phyloP scores from a whole-genome alignment of 2,888 invertebrate species.

The Drosophila tanythrix region DNA sequence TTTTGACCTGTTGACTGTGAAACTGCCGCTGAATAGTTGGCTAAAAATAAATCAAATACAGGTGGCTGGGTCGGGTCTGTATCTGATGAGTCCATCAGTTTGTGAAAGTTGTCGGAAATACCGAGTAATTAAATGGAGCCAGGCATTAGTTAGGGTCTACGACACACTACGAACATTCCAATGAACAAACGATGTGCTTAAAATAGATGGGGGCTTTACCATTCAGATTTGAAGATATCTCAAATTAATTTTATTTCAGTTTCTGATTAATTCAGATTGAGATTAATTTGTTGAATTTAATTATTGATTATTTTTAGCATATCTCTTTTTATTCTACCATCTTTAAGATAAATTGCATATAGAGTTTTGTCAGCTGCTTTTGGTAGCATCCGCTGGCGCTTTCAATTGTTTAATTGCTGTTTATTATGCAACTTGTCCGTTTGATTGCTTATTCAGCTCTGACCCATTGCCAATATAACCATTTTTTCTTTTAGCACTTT shows the following conservation, averaged over 20 bases:
- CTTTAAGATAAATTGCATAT: neutral
- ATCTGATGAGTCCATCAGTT: constrained; percentile 7
- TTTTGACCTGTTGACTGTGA: constrained; percentile 61
- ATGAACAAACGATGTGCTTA: neutral
- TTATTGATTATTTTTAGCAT: neutral
- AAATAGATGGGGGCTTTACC: no score
- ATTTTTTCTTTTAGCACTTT: constrained; percentile 5
- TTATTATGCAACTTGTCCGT: neutral
- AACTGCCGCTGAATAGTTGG: constrained; percentile 38
- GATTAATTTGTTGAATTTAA: neutral
- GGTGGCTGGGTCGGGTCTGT: constrained; percentile 29
- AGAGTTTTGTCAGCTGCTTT: neutral
- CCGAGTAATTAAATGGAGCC: constrained; percentile 39
- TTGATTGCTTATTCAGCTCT: constrained; percentile 9
- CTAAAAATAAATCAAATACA: constrained; percentile 65
- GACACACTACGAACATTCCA: constrained; percentile 10
- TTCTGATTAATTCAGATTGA: neutral
- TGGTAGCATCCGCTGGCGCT: neutral
- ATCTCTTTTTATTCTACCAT: neutral
- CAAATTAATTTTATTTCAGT: neutral
- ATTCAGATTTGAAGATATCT: neutral
- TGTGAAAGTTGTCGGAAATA: constrained; percentile 51
- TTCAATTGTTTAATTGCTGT: constrained; percentile 1
- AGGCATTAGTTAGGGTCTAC: constrained; percentile 11
- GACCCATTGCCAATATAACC: constrained; percentile 1